Conservation (phyloP, 1,140 invertebrate genomes). For the Drosophila kepulauana region DNA sequence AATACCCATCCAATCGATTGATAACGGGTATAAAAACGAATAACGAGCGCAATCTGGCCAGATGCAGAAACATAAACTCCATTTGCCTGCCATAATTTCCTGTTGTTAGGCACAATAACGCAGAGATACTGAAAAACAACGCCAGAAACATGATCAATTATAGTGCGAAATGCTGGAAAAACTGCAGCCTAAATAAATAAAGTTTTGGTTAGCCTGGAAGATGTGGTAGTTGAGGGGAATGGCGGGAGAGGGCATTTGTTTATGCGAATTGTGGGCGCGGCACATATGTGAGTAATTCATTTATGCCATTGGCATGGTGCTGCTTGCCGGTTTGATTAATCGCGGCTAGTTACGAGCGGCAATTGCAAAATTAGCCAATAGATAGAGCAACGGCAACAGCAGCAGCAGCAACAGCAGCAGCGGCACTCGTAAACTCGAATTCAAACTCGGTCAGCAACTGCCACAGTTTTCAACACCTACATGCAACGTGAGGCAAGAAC, state of each 20-base stretch:
- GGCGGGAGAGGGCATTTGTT: constrained; percentile 36
- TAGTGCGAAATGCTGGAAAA: constrained; percentile 68
- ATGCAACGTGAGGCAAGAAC: constrained; percentile 23
- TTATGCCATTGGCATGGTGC: constrained; percentile 52
- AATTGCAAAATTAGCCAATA: constrained; percentile 73
- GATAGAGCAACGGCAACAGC: constrained; percentile 37
- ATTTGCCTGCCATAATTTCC: constrained; percentile 69
- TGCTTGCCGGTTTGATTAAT: constrained; percentile 70
- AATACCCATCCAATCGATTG: too few species aligned
- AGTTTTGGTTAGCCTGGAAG: background rate
- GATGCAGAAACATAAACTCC: constrained; percentile 32
- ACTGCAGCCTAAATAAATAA: constrained; percentile 58
- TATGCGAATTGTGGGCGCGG: constrained; percentile 60
- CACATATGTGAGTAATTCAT: constrained; percentile 68
- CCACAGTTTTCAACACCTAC: constrained; percentile 69
- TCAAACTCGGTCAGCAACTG: constrained; percentile 21
- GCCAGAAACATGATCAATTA: constrained; percentile 78
- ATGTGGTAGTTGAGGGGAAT: background rate
- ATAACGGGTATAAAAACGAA: too few species aligned
- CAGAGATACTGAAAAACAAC: constrained; percentile 54
- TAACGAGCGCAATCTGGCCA: constrained; percentile 35
- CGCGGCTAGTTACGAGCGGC: constrained; percentile 68
- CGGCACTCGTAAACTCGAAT: constrained; percentile 17
- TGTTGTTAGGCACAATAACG: constrained; percentile 58
- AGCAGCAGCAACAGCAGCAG: background rate